Conservation (phyloP, 2,113 vertebrate genomes). For the Syngnathus scovelli region DNA sequence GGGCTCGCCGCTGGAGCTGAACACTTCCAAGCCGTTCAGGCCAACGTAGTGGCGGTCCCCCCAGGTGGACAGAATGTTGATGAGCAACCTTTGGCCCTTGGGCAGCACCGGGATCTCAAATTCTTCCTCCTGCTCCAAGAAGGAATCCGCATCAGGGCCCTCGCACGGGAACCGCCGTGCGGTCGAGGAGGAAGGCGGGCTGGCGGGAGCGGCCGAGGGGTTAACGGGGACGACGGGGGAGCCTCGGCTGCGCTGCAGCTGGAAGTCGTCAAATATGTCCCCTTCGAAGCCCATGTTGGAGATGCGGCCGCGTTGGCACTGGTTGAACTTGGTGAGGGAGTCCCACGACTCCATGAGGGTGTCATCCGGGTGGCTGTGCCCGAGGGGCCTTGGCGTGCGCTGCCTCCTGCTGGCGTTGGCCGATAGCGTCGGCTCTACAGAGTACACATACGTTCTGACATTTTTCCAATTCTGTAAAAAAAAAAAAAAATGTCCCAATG, state of each 20-base stretch:
- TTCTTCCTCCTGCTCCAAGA: slow-evolving; percentile 64
- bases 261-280: slow-evolving; percentile 90
- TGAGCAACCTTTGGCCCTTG: slow-evolving; percentile 77
- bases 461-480: background rate
- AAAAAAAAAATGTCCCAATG: background rate
- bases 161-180: slow-evolving; percentile 47
- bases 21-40: slow-evolving; percentile 91
- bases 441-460: background rate
- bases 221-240: slow-evolving; percentile 32
- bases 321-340: slow-evolving; percentile 86
- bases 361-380: slow-evolving; percentile 77
- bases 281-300: slow-evolving; percentile 82
- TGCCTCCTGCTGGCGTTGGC: slow-evolving; percentile 52
- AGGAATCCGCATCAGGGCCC: slow-evolving; percentile 52
- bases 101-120: slow-evolving; percentile 93
- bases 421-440: slow-evolving; percentile 50
- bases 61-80: slow-evolving; percentile 89
- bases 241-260: slow-evolving; percentile 75
- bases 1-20: slow-evolving; percentile 84
- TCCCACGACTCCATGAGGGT: slow-evolving; percentile 85
- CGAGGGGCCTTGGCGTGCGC: slow-evolving; percentile 43
- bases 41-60: slow-evolving; percentile 96
- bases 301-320: slow-evolving; percentile 86
- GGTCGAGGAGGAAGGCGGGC: slow-evolving; percentile 16
- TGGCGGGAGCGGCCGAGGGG: slow-evolving; percentile 28